Evolutionary conservation across 2,113 vertebrate species (phyloP).

Genomic region (Petromus typicus): DNA sequence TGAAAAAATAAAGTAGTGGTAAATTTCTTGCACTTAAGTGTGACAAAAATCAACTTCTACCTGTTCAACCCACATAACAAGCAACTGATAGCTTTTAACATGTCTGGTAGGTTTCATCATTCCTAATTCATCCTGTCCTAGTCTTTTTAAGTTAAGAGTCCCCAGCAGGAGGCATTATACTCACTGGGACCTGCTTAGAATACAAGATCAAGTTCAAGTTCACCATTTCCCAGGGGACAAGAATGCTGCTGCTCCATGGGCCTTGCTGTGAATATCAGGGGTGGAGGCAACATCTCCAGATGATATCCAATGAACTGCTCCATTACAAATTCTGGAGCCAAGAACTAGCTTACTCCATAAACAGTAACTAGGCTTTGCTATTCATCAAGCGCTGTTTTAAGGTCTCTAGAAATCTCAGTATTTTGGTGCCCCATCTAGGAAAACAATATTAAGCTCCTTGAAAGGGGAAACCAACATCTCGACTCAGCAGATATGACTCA

Average conservation of each 20-base stretch:
- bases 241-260: neutral
- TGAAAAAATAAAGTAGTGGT: neutral
- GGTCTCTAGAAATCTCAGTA: neutral
- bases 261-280: neutral
- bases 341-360: neutral
- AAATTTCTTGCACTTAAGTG: neutral
- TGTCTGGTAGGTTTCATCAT: neutral
- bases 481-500: neutral
- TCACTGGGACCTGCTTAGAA: neutral
- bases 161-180: neutral
- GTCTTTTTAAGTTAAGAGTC: neutral
- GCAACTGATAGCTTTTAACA: neutral
- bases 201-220: neutral
- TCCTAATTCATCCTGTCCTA: neutral
- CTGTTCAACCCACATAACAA: neutral
- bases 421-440: neutral
- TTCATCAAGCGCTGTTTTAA: neutral
- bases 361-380: neutral
- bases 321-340: neutral
- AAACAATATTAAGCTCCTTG: neutral
- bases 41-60: conserved; percentile 2
- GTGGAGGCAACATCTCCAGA: neutral
- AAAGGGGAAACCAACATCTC: neutral
- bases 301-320: too few species aligned
- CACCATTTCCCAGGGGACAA: neutral